Evolutionary conservation across 2,888 invertebrate species (phyloP).

Genomic region (Scrobipalpa atriplicella): DNA sequence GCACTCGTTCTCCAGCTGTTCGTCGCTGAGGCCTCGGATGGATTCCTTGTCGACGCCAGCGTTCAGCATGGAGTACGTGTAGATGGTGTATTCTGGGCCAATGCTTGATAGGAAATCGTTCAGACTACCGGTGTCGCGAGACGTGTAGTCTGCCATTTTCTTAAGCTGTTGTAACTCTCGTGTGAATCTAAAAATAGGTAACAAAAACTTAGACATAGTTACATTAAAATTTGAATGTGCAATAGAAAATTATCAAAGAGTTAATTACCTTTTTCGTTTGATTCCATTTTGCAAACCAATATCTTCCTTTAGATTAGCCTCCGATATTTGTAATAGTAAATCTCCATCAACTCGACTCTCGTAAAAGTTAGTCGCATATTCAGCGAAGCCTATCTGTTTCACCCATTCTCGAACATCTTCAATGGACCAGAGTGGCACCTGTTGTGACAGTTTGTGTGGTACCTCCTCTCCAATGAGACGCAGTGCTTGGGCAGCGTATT

Average conservation of each 20-base stretch:
- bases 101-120: constrained; percentile 92
- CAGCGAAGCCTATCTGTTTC: constrained; percentile 97
- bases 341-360: constrained; percentile 98
- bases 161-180: constrained; percentile 96
- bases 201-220: constrained; percentile 10
- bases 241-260: not conserved
- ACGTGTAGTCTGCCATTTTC: constrained; percentile 98
- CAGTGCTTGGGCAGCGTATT: constrained; percentile 96
- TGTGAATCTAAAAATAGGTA: constrained; percentile 86
- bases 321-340: constrained; percentile 94
- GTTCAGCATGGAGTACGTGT: constrained; percentile 98
- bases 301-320: constrained; percentile 95
- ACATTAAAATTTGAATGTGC: not conserved
- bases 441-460: constrained; percentile 98
- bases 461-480: constrained; percentile 97
- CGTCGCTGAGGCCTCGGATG: constrained; percentile 93
- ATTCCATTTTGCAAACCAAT: constrained; percentile 97
- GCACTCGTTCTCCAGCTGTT: constrained; percentile 95
- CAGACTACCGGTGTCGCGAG: constrained; percentile 95
- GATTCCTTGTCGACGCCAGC: constrained; percentile 97
- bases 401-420: constrained; percentile 99
- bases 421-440: constrained; percentile 98
- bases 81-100: constrained; percentile 95
- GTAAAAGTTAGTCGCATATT: constrained; percentile 91
- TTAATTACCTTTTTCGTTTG: constrained; percentile 89